phyloP scores from a whole-genome alignment of 2,888 invertebrate species.

The Exocentrus adspersus region DNA sequence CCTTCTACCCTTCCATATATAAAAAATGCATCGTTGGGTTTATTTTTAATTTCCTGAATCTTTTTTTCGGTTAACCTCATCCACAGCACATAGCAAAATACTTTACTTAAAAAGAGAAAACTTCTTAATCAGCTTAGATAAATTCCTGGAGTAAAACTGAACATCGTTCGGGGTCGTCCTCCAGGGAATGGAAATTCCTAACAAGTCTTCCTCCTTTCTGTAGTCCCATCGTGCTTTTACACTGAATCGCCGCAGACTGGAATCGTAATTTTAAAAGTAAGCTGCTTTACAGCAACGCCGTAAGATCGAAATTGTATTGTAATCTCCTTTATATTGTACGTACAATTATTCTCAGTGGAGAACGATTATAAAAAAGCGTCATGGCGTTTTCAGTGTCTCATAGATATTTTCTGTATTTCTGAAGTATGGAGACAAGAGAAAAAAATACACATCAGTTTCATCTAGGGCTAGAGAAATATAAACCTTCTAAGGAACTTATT shows the following conservation, averaged over 20 bases:
- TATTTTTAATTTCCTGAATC: neutral
- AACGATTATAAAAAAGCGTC: no score
- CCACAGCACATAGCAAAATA: neutral
- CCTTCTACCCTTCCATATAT: no score
- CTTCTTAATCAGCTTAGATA: neutral
- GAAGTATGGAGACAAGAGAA: no score
- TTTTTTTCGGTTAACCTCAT: neutral
- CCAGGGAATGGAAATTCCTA: neutral
- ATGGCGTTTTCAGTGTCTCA: no score
- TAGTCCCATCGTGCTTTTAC: neutral
- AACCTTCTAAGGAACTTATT: no score
- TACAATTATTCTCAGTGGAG: neutral
- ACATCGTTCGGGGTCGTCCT: neutral
- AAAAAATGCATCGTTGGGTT: no score
- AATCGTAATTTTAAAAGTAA: neutral
- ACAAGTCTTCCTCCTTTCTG: neutral
- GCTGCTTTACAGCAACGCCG: neutral
- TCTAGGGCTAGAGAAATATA: no score
- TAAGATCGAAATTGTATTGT: neutral
- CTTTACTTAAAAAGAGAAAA: neutral
- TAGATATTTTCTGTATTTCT: no score
- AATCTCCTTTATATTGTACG: neutral
- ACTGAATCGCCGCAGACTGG: neutral
- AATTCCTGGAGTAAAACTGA: neutral
- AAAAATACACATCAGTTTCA: no score